Evolutionary conservation across 2,113 vertebrate species (phyloP).

Genomic region (Chionis minor): DNA sequence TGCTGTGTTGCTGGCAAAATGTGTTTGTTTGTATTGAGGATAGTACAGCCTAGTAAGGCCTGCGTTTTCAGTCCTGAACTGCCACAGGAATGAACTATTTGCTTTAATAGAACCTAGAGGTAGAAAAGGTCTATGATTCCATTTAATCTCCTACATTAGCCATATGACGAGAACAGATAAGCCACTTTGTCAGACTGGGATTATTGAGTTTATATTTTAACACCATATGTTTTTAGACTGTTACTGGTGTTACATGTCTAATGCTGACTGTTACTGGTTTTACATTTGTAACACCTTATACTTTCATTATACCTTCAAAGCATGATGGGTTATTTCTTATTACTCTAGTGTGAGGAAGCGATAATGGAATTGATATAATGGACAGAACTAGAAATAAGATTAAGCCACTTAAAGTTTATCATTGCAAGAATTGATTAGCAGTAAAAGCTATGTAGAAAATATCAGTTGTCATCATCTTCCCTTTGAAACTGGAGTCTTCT

Average conservation of each 20-base stretch:
- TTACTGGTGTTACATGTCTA: not conserved
- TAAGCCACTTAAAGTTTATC: not conserved
- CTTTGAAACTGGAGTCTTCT: not conserved
- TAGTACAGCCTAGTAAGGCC: not conserved
- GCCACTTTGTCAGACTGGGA: constrained; percentile 52
- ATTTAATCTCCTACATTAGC: constrained; percentile 45
- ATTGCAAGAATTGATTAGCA: not conserved
- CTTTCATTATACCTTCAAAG: not conserved
- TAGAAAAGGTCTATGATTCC: not conserved
- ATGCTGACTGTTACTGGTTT: not conserved
- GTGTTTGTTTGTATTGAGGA: not conserved
- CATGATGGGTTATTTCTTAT: not conserved
- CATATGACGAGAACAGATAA: constrained; percentile 54
- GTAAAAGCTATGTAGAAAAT: not conserved
- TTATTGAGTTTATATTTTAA: constrained; percentile 42
- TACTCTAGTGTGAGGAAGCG: not conserved
- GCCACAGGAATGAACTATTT: not conserved
- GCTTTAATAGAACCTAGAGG: not conserved
- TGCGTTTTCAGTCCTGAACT: not conserved
- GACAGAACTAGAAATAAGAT: not conserved
- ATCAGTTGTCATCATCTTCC: not conserved
- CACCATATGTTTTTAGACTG: constrained; percentile 29
- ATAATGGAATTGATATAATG: not conserved
- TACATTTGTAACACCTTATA: not conserved
- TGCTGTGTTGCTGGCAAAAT: not conserved